phyloP scores from a whole-genome alignment of 1,140 invertebrate species.

The Neotoxoptera formosana region DNA sequence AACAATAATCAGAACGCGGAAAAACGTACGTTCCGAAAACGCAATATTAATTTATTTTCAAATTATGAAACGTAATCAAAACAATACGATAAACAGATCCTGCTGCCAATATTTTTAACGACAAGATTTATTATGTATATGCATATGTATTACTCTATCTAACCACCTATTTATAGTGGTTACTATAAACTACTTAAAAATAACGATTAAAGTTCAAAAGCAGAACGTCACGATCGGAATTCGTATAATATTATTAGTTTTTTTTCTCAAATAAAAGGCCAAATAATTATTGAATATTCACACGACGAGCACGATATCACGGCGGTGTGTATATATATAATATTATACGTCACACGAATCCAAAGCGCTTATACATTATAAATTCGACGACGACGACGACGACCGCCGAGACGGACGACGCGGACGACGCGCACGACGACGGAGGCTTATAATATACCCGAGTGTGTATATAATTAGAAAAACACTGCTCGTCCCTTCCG shows the following conservation, averaged over 20 bases:
- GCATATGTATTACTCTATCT: background rate
- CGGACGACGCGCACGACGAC: background rate
- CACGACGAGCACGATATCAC: too few species aligned
- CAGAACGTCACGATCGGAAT: background rate
- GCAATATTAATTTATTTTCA: background rate
- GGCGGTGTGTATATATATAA: too few species aligned
- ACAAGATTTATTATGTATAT: background rate
- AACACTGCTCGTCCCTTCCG: background rate
- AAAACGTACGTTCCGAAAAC: background rate
- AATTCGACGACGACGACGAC: background rate
- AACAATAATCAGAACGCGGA: background rate
- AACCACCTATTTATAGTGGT: background rate
- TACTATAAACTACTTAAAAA: background rate
- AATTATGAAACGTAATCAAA: too few species aligned
- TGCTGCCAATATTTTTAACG: too few species aligned
- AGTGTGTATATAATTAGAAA: slow-evolving; percentile 28
- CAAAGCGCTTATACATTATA: background rate
- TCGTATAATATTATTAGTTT: background rate
- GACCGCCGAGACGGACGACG: background rate
- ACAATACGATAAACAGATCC: too few species aligned
- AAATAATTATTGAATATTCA: too few species aligned
- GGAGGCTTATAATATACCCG: background rate
- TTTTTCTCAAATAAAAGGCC: too few species aligned
- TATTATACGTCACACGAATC: background rate
- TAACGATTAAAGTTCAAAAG: background rate